A percentile compares a stretch with the other conserved stretches of the same genome.
Conservation (phyloP, 2,888 invertebrate genomes). For the Hoplodrina ambigua region DNA sequence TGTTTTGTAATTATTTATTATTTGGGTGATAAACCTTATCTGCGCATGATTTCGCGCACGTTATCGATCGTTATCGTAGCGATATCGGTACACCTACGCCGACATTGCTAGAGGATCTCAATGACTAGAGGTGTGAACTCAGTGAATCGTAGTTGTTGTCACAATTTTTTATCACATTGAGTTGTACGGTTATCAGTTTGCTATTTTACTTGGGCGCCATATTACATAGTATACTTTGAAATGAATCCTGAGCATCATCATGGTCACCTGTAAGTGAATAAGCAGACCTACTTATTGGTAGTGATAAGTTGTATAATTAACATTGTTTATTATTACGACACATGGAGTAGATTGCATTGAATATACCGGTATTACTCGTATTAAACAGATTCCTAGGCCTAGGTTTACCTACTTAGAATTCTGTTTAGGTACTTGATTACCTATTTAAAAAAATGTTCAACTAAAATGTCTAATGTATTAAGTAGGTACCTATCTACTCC, state of each 20-base stretch:
- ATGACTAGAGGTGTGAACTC: conserved; percentile 10
- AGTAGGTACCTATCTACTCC: conserved; percentile 14
- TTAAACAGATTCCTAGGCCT: too few relatives aligned
- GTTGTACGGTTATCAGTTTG: conserved; percentile 42
- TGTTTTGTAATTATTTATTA: conserved; percentile 55
- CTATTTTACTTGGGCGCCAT: conserved; percentile 33
- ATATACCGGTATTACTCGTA: not conserved
- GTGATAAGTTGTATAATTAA: conserved; percentile 14
- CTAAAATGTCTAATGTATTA: conserved; percentile 11
- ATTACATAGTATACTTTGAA: conserved; percentile 28
- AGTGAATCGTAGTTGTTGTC: conserved; percentile 21
- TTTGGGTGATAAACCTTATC: conserved; percentile 46
- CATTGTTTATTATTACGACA: conserved; percentile 32
- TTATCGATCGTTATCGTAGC: conserved; percentile 48
- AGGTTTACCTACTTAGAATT: too few relatives aligned
- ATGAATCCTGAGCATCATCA: conserved; percentile 37
- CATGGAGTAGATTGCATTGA: conserved; percentile 9
- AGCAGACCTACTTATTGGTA: conserved; percentile 12
- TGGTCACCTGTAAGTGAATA: conserved; percentile 21
- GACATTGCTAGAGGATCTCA: conserved; percentile 29
- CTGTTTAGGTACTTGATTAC: too few relatives aligned
- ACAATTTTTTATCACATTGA: conserved; percentile 38
- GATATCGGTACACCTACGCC: conserved; percentile 46
- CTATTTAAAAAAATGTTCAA: not conserved
- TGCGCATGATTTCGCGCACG: conserved; percentile 38